Conservation (phyloP, 2,113 vertebrate species). For the Neogale vison region DNA sequence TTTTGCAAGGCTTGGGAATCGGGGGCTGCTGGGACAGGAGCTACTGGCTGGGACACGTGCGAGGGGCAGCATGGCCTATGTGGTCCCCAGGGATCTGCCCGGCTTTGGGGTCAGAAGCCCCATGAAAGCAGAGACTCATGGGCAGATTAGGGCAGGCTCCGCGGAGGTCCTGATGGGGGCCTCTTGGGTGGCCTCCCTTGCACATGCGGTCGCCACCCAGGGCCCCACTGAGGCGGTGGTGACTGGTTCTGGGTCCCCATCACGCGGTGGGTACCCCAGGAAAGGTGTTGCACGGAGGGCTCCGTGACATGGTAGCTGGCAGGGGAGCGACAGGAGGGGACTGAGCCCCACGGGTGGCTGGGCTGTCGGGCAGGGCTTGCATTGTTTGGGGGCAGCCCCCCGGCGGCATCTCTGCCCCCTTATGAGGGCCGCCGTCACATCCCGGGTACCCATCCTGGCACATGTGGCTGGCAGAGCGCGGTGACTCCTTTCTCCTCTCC, state of each 20-base stretch:
- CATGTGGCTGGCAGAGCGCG: rapidly evolving
- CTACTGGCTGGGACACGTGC: neutral
- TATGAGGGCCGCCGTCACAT: neutral
- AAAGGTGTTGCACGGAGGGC: neutral
- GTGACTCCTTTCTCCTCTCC: neutral
- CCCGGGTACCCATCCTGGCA: too few relatives aligned
- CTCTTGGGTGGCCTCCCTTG: too few relatives aligned
- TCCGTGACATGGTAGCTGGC: neutral
- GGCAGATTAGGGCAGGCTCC: neutral
- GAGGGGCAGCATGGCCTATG: neutral
- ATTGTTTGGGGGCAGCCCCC: neutral
- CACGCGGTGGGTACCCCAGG: rapidly evolving
- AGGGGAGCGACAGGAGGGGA: too few relatives aligned
- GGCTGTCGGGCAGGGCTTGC: neutral
- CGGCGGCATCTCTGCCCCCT: neutral
- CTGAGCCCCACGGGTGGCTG: neutral
- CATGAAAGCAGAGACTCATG: neutral
- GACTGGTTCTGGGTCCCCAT: neutral
- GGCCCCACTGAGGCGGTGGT: neutral
- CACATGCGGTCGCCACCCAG: rapidly evolving
- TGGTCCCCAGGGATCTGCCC: neutral
- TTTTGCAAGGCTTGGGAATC: rapidly evolving
- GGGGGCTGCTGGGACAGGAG: rapidly evolving
- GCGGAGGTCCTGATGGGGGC: neutral
- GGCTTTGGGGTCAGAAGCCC: neutral